These are phyloP conservation scores for Rhorus exstirpatorius DNA, from an alignment of 2,888 invertebrate genomes.

Conservation along the genomic window DNA sequence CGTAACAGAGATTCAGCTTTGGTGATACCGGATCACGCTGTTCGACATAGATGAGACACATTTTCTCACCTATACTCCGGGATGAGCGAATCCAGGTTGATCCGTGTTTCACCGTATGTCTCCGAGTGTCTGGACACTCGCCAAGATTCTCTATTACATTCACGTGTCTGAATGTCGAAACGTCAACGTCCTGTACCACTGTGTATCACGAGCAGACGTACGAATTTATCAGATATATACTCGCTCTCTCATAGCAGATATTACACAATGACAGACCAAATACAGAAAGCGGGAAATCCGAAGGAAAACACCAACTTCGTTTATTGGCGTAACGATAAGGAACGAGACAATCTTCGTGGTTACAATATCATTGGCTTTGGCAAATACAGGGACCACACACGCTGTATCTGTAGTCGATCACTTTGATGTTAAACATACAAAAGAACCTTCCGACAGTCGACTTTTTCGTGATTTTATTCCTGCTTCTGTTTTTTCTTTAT, in stretches of 20 bases:
- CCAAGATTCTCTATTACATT: constrained; percentile 82
- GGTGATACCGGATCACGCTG: background rate
- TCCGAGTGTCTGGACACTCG: constrained; percentile 76
- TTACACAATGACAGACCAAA: background rate
- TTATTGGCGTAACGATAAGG: constrained; percentile 57
- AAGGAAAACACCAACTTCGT: constrained; percentile 28
- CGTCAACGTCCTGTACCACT: constrained; percentile 36
- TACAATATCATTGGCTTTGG: background rate
- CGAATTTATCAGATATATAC: constrained; percentile 77
- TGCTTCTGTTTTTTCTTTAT: constrained; percentile 22
- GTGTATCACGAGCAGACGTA: constrained; percentile 72
- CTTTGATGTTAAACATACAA: background rate
- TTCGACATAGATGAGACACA: constrained; percentile 5
- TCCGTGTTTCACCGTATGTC: background rate
- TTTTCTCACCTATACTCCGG: constrained; percentile 44
- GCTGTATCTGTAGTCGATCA: background rate
- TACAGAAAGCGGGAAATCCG: background rate
- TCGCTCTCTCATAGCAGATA: constrained; percentile 17
- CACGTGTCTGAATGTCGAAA: constrained; percentile 78
- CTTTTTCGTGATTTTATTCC: constrained; percentile 27
- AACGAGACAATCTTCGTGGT: constrained; percentile 22
- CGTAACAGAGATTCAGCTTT: background rate
- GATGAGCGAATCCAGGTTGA: background rate
- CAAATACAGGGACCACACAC: background rate
- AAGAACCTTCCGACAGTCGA: constrained; percentile 33